phyloP scores from a whole-genome alignment of 2,113 vertebrate genomes.

The Triplophysa rosa region DNA sequence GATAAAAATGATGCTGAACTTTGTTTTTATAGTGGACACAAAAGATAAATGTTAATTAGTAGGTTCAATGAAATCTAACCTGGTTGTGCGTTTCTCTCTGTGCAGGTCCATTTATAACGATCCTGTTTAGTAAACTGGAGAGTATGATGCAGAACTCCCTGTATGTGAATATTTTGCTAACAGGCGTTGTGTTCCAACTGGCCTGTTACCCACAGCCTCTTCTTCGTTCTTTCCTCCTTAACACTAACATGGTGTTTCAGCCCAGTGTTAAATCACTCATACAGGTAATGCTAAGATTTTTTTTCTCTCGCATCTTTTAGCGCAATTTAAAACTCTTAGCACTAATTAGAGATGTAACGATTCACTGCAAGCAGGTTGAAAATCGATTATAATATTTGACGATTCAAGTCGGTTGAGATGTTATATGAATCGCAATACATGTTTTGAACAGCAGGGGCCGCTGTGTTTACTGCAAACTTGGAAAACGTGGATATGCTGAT shows the following conservation, averaged over 20 bases:
- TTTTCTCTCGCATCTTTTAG: not conserved
- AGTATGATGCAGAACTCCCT: slow-evolving; percentile 97
- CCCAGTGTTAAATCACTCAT: slow-evolving; percentile 96
- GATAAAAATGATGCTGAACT: not conserved
- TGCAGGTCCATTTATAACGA: slow-evolving; percentile 89
- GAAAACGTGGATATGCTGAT: no score
- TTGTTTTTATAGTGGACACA: no score
- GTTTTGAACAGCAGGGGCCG: no score
- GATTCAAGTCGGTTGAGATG: no score
- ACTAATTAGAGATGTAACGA: no score
- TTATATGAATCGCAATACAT: no score
- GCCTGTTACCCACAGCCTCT: slow-evolving; percentile 95
- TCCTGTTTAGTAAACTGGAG: slow-evolving; percentile 93
- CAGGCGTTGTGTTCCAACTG: slow-evolving; percentile 91
- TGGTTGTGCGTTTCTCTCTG: slow-evolving; percentile 38
- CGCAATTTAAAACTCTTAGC: not conserved
- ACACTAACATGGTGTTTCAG: slow-evolving; percentile 99
- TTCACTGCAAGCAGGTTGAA: no score
- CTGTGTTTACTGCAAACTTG: no score
- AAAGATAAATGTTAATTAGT: not conserved
- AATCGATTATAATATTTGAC: no score
- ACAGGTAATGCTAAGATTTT: slow-evolving; percentile 78
- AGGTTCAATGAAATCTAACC: slow-evolving; percentile 1
- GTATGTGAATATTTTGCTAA: slow-evolving; percentile 96
- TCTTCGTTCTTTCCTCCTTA: slow-evolving; percentile 96